Evolutionary conservation across 2,888 invertebrate genomes (phyloP).

Genomic region (Asteroscopus sphinx): DNA sequence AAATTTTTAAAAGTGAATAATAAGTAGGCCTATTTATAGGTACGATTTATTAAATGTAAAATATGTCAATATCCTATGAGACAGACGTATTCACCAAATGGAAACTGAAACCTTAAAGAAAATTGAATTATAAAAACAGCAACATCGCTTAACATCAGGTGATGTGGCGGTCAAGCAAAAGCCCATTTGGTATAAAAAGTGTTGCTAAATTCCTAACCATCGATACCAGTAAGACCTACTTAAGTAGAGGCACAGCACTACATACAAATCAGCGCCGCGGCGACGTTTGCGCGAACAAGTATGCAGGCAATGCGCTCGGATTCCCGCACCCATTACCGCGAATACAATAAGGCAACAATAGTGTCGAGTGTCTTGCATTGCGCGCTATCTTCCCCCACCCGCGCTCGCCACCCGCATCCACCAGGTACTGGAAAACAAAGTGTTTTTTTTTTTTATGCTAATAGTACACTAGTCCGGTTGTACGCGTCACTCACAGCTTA

Average conservation of each 20-base stretch:
- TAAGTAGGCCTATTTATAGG: too few species aligned
- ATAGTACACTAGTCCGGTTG: slow-evolving; percentile 41
- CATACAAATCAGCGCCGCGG: slow-evolving; percentile 5
- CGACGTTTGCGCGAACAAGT: slow-evolving; percentile 41
- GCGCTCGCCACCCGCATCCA: not conserved
- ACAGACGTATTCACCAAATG: too few species aligned
- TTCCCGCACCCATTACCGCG: slow-evolving; percentile 45
- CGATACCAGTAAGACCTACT: not conserved
- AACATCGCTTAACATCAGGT: too few species aligned
- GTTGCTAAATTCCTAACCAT: not conserved
- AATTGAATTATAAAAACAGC: too few species aligned
- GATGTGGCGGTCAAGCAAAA: too few species aligned
- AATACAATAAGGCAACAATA: slow-evolving; percentile 49
- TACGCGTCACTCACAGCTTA: slow-evolving; percentile 21
- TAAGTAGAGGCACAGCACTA: slow-evolving; percentile 4
- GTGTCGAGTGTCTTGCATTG: slow-evolving; percentile 30
- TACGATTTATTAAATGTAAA: too few species aligned
- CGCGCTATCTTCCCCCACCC: slow-evolving; percentile 5
- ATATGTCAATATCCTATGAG: too few species aligned
- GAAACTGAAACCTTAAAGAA: too few species aligned
- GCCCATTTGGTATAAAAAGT: too few species aligned
- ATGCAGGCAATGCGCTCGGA: slow-evolving; percentile 44
- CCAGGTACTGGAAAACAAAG: slow-evolving; percentile 31
- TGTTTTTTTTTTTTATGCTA: slow-evolving; percentile 51
- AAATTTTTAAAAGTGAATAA: too few species aligned